These are phyloP conservation scores for Drosophila sp. DNA, from an alignment of 1,140 invertebrate genomes.

Conservation along the genomic window DNA sequence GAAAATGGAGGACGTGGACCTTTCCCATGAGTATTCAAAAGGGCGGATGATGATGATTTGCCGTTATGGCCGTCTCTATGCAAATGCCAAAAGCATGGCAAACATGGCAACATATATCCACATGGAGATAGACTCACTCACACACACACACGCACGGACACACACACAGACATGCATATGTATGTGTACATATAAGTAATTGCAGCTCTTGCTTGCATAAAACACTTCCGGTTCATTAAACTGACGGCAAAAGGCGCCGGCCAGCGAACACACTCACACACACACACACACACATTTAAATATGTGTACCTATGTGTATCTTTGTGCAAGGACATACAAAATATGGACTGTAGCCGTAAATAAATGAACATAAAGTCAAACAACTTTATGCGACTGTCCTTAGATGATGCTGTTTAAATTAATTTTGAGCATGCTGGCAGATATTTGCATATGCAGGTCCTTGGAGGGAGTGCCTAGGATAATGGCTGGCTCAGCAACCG, in stretches of 20 bases:
- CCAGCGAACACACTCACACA: constrained; percentile 5
- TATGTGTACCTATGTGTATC: neutral
- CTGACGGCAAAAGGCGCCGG: constrained; percentile 31
- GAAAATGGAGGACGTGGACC: constrained; percentile 21
- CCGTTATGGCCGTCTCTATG: constrained; percentile 50
- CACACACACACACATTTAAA: neutral
- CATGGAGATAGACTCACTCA: neutral
- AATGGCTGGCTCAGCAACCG: constrained; percentile 1
- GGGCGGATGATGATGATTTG: constrained; percentile 38
- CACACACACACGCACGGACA: constrained; percentile 3
- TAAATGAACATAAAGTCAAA: constrained; percentile 14
- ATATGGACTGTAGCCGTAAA: neutral
- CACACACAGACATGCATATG: neutral
- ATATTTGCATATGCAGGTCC: constrained; percentile 2
- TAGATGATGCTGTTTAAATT: constrained; percentile 8
- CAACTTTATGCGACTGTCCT: constrained; percentile 3
- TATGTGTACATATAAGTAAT: constrained; percentile 53
- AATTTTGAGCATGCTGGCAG: neutral
- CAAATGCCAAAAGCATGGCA: constrained; percentile 54
- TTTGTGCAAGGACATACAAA: constrained; percentile 1
- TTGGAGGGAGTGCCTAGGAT: neutral
- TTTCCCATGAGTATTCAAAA: constrained; percentile 27
- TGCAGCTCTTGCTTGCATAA: constrained; percentile 61
- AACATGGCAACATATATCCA: constrained; percentile 11
- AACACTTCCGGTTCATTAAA: constrained; percentile 76